Base-by-base conservation (phyloP, 2,888 invertebrate species). In the Pemphredon lugubris region DNA sequence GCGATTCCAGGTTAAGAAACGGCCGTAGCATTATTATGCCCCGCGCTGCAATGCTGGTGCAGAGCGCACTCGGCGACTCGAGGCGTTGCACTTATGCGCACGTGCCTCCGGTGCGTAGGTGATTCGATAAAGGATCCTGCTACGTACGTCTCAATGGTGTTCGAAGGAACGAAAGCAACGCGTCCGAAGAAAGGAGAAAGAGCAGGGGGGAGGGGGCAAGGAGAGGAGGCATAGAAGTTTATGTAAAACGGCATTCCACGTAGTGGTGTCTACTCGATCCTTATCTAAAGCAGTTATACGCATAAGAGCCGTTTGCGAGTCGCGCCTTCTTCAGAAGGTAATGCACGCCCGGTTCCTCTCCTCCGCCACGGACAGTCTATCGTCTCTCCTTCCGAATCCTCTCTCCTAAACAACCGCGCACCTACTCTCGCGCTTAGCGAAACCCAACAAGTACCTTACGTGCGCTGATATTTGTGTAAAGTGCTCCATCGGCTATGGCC, bases 261-360 rank as follows among this genome's bases (percentile, higher is more conserved):
- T 67, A 77, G 77, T 76, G 81, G 80, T 82, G 81, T 80, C 79
- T 82, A 82, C 86, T 84, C 82, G 84, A 83, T 83, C 82, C 86
- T 86, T 87, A 87, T 87, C 86, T 82, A 80, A 86, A 81, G 84
- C 83, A 83, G 80, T 82, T 84, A 82, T 81, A 85, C 84, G n/a
- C n/a, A n/a, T n/a, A n/a, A 83, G 83, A 85, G 83, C 84, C 84
- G 85, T 85, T n/a, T 79, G 79, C 77, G 63, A 83, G 80, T 84
- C 81, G 83, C 81, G 83, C 85, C 87, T 86, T 83, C 86, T 87
- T 86, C 86, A 84, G 84, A 84, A 86, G 84, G 84, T 83, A 81
- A 84, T 83, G 83, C 83, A 85, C 79, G 75, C 76, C 61, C 76
- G 69, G 75, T 68, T 63, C 64, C 66, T 68, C 60, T 63, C 64